A percentile compares a stretch with the other conserved stretches of the same genome.
Conservation (phyloP, 2,113 vertebrate species). For the Oreochromis aureus region DNA sequence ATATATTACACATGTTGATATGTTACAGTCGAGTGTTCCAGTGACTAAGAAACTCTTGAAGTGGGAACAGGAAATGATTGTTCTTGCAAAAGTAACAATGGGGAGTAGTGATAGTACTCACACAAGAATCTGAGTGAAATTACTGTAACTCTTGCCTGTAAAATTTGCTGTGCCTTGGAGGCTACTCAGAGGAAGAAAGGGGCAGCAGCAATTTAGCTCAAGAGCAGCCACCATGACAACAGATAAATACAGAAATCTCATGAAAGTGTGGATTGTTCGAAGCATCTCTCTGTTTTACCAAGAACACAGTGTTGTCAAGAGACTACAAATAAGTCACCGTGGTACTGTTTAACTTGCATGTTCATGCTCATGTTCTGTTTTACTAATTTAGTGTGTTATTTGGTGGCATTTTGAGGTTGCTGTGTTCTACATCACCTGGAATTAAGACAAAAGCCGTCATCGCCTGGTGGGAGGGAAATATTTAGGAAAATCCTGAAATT, state of each 20-base stretch:
- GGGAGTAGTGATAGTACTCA: not conserved
- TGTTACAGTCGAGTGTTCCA: not conserved
- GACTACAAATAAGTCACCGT: not conserved
- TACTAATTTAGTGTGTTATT: not conserved
- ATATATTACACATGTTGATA: not conserved
- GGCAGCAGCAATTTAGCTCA: slow-evolving; percentile 30
- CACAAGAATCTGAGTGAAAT: slow-evolving; percentile 17
- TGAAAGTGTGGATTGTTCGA: not conserved
- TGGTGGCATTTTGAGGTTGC: not conserved
- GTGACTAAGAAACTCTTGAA: not conserved
- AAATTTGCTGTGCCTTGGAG: slow-evolving; percentile 13
- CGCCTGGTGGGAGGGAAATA: not conserved
- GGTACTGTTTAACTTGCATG: not conserved
- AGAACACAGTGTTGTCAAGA: not conserved
- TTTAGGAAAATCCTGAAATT: not conserved
- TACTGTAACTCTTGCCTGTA: not conserved
- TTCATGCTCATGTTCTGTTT: not conserved
- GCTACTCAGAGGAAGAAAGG: slow-evolving; percentile 6
- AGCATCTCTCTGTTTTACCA: not conserved
- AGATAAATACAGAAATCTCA: slow-evolving; percentile 29
- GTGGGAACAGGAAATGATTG: not conserved
- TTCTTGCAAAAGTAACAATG: not conserved
- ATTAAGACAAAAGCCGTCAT: not conserved
- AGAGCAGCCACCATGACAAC: slow-evolving; percentile 38
- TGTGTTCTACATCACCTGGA: not conserved